These are phyloP conservation scores for Osmerus mordax DNA, from an alignment of 2,113 vertebrate genomes.

Conservation along the genomic window DNA sequence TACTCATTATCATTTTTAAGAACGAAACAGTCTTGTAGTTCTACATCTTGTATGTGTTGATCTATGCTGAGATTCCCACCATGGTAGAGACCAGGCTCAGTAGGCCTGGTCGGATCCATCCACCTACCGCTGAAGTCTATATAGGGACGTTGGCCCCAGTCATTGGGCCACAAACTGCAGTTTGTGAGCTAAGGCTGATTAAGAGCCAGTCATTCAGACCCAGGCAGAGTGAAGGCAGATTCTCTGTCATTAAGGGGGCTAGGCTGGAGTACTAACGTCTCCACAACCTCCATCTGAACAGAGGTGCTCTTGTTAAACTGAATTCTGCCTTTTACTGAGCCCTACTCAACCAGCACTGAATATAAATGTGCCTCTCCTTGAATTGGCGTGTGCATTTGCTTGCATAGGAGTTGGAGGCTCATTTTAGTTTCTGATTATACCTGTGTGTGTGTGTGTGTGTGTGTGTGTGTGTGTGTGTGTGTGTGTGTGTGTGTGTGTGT, in stretches of 20 bases:
- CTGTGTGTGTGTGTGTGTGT: background rate
- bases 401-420: conserved; percentile 55
- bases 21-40: too few relatives aligned
- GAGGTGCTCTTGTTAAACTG: conserved; percentile 72
- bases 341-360: conserved; percentile 67
- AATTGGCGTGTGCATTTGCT: conserved; percentile 53
- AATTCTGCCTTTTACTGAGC: conserved; percentile 69
- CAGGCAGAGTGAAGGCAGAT: conserved; percentile 2
- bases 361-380: conserved; percentile 71
- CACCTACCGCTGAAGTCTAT: too few relatives aligned
- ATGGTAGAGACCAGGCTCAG: too few relatives aligned
- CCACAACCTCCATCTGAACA: conserved; percentile 69
- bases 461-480: background rate
- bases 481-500: background rate
- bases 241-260: conserved; percentile 9
- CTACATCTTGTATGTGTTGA: too few relatives aligned
- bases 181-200: too few relatives aligned
- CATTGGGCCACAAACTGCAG: background rate
- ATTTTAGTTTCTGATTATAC: conserved; percentile 44
- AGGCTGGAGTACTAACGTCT: conserved; percentile 44
- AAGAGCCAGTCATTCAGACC: too few relatives aligned
- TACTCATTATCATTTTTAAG: too few relatives aligned
- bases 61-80: too few relatives aligned
- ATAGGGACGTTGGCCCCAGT: background rate
- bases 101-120: too few relatives aligned